Base-by-base conservation (phyloP, 1,140 invertebrate species). In the Drosophila ambigua region DNA sequence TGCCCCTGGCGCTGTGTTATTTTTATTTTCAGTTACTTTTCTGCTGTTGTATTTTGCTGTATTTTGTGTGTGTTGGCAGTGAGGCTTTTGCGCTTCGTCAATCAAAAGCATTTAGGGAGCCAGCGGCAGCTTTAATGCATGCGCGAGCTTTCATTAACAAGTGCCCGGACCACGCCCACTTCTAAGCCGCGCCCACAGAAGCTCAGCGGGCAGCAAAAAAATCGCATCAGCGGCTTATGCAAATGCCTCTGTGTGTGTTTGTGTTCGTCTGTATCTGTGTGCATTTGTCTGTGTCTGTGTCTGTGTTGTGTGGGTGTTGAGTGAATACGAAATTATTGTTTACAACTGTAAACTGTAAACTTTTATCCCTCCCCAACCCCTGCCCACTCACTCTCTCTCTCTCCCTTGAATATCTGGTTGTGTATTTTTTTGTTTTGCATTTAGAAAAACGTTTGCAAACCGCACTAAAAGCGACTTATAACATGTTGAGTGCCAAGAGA, bases 301-400 rank as follows among this genome's bases (percentile, higher is more conserved):
- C 76, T 81, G 73, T 71, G 63, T 77, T 77, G 71, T 74, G 54
- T 57, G 60, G 58, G 74, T 80, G 81, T 81, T 90, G 82, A 90
- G 88, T 90, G 87, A 90, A 90, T 90, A 76, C 82, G 62, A 90
- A 90, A 90, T 90, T 87, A 90, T 90, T 90, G 87, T 90, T 90
- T 90, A 88, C 84, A 88, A 84, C 84, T 85, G 84, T 89, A 82
- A 88, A 89, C 85, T 88, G 81, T 82, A 76, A 58, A 65, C 83
- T 84, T 57, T 50, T 52, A 45, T 16, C 64, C 59, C 43, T 50
- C 53, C 6, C 43, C 23, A 39, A 3, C 24, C 26, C 46, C 23
- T 64, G 20, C 4, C n/a, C 41, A 28, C 26, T 28, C 20, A 8
- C 24, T 52, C 35, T 31, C 24, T 13, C 5, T 9, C n/a, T 23